Evolutionary conservation across 2,113 vertebrate species (phyloP).

Genomic region (Empidonax alnorum): DNA sequence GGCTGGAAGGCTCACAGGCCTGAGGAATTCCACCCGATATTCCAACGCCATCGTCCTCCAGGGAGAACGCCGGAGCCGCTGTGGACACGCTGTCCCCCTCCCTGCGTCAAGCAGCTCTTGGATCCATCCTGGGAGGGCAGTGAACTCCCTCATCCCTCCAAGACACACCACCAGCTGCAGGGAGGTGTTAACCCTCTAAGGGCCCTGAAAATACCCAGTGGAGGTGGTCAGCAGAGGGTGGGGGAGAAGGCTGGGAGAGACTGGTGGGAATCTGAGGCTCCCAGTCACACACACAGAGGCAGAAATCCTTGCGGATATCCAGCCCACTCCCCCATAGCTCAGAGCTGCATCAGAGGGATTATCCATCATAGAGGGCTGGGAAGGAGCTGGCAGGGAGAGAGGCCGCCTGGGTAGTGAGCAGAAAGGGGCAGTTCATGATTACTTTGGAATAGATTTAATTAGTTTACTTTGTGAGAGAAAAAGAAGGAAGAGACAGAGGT

Average conservation of each 20-base stretch:
- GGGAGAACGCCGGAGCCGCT: neutral
- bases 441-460: neutral
- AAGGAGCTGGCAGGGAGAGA: neutral
- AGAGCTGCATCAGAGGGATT: neutral
- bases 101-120: neutral
- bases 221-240: neutral
- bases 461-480: neutral
- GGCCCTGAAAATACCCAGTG: neutral
- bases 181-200: slow-evolving; percentile 46
- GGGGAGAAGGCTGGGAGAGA: neutral
- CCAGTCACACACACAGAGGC: neutral
- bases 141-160: neutral
- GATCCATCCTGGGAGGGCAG: neutral
- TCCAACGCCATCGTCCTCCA: neutral
- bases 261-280: neutral
- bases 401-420: neutral
- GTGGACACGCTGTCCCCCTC: slow-evolving; percentile 27
- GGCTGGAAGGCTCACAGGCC: neutral
- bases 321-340: neutral
- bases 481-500: neutral
- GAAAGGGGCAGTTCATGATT: neutral
- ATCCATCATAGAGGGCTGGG: neutral
- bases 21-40: slow-evolving; percentile 24
- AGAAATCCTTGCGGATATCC: neutral
- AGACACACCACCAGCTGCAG: neutral